Base-by-base conservation (phyloP, 2,113 vertebrate genomes). In the Cygnus atratus region DNA sequence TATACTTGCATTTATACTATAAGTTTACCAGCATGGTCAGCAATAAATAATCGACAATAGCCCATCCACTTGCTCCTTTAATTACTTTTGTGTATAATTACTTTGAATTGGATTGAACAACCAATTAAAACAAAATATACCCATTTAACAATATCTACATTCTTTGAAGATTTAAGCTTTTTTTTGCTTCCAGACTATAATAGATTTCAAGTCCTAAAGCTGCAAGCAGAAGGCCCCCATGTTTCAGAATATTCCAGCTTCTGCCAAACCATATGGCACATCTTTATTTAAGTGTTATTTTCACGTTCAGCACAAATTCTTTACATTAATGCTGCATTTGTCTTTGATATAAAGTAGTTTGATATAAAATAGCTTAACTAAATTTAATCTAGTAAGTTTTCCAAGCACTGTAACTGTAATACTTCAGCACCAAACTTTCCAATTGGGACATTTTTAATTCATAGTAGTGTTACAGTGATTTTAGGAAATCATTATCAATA, bases 361-460 rank as follows among this genome's bases (percentile, higher is more conserved):
- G 76, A 86, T 87, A 89, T 81, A 37, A 94, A 95, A 59, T 33
- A 58, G 46, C 68, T 92, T 91, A 96, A 94, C 92, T 96, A 96
- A 87, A 95, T 91, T 91, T 89, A 87, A 93, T 77, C 82, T 65
- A 90, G 3, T 78, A 86, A 88, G n/a, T 90, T 95, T 95, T 83
- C 57, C 35, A 10, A 57, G 15, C 61, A 72, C n/a, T 75, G 3
- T 71, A 88, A 85, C 61, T 93, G 9, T 73, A 74, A 84, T 78
- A 74, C 55, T 58, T 84, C 52, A 88, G 75, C 52, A 90, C 39
- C 57, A 88, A 94, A 84, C 76, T 92, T 94, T 90, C 46, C 72
- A 92, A 68, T 90, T 46, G 80, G 87, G 59, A 74, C 37, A 25
- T 67, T 95, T 94, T 92, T 84, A 90, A 88, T 63, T 88, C 55